Evolutionary conservation across 2,113 vertebrate species (phyloP).

Genomic region (human): DNA sequence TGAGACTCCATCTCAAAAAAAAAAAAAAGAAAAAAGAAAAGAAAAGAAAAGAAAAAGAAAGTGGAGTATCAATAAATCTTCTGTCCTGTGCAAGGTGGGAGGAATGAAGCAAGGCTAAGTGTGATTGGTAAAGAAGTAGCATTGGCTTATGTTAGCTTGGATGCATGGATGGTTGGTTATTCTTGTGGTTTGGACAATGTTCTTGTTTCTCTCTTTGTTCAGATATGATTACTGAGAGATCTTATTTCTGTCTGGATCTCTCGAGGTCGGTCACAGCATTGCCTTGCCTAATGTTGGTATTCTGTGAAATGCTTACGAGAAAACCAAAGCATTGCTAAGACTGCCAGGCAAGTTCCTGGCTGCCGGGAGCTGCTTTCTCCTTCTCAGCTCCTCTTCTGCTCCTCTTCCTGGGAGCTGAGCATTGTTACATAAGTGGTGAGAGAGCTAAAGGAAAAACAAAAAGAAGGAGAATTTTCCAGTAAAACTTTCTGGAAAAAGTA

Average conservation of each 20-base stretch:
- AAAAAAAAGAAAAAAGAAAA: no score
- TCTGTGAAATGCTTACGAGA: neutral
- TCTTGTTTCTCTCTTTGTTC: neutral
- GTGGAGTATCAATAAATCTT: no score
- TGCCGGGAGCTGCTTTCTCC: neutral
- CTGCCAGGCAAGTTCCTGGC: neutral
- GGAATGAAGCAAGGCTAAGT: neutral
- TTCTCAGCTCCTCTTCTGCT: neutral
- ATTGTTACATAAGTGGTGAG: neutral
- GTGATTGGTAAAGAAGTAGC: neutral
- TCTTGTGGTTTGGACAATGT: neutral
- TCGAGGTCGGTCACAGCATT: neutral
- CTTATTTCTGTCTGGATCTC: neutral
- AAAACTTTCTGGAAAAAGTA: conserved; percentile 14
- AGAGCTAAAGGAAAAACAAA: neutral
- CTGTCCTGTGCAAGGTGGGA: neutral
- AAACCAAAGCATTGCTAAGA: neutral
- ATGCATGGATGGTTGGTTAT: neutral
- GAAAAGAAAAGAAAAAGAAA: no score
- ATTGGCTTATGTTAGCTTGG: neutral
- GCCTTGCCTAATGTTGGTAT: neutral
- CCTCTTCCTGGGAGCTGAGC: neutral
- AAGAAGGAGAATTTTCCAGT: conserved; percentile 22
- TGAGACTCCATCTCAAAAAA: no score
- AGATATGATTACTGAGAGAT: neutral